phyloP scores from a whole-genome alignment of 2,888 invertebrate genomes.

The Agrochola macilenta region DNA sequence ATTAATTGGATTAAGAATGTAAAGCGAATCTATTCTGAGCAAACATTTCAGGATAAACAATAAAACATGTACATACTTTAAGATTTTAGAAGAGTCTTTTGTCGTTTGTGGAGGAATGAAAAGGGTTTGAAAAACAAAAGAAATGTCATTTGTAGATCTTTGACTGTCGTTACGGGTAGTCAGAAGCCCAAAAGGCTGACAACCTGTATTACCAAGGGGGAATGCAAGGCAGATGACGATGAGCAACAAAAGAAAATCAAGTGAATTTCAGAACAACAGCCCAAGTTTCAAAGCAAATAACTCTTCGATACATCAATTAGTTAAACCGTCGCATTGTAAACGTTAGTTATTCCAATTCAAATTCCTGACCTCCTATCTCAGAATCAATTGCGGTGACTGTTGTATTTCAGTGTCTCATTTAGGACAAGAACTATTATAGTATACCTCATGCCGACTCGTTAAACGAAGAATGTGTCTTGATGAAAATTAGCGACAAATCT shows the following conservation, averaged over 20 bases:
- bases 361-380: background rate
- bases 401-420: slow-evolving; percentile 4
- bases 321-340: background rate
- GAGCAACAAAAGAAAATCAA: background rate
- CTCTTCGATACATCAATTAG: background rate
- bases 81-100: slow-evolving; percentile 12
- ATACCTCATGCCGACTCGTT: background rate
- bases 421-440: background rate
- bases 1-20: slow-evolving; percentile 61
- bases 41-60: slow-evolving; percentile 35
- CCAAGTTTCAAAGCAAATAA: background rate
- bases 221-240: background rate
- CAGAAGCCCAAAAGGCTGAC: background rate
- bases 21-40: slow-evolving; percentile 52
- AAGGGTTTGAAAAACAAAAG: background rate
- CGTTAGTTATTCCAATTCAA: background rate
- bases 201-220: background rate
- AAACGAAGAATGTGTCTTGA: background rate
- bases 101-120: background rate
- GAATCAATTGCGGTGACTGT: background rate
- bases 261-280: background rate
- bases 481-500: background rate
- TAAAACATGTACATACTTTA: slow-evolving; percentile 1
- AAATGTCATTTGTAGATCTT: background rate
- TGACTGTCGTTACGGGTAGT: background rate